These are phyloP conservation scores for Ataeniobius toweri DNA, from an alignment of 2,797 vertebrate genomes.

Conservation along the genomic window DNA sequence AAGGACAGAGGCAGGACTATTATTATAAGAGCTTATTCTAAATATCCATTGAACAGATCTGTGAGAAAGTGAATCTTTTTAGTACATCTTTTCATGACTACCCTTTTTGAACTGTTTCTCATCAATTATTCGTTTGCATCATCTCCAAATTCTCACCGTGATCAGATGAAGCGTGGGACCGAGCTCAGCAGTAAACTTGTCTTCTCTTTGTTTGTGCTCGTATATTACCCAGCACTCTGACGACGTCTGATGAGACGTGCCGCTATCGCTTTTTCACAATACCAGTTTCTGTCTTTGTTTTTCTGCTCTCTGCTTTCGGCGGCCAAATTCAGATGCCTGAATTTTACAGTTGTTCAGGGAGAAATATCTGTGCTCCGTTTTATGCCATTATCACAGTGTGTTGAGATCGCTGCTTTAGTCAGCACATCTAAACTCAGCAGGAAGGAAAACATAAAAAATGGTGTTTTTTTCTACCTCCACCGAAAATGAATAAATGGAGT, in stretches of 20 bases:
- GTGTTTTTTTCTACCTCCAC: constrained; percentile 60
- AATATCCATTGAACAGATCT: constrained; percentile 55
- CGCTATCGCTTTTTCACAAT: constrained; percentile 10
- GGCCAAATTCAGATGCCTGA: constrained; percentile 36
- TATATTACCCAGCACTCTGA: constrained; percentile 17
- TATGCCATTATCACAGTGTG: constrained; percentile 52
- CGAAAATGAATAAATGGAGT: constrained; percentile 42
- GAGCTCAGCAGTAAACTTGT: constrained; percentile 26
- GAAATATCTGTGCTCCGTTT: constrained; percentile 48
- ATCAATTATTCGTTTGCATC: constrained; percentile 39
- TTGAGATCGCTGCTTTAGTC: constrained; percentile 56
- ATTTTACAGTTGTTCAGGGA: constrained; percentile 52
- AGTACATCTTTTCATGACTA: constrained; percentile 19
- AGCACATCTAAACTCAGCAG: constrained; percentile 59
- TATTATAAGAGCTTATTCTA: constrained; percentile 59
- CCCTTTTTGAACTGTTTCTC: constrained; percentile 31
- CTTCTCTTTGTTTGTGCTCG: constrained; percentile 10
- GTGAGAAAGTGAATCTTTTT: constrained; percentile 60
- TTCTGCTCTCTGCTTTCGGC: background rate
- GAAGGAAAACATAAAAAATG: constrained; percentile 57
- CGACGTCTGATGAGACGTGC: constrained; percentile 2
- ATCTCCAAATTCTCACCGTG: constrained; percentile 46
- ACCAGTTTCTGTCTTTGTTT: constrained; percentile 14
- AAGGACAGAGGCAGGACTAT: constrained; percentile 46
- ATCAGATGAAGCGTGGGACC: constrained; percentile 31